Conservation (phyloP, 2,888 invertebrate genomes). For the Anoplius nigerrimus region DNA sequence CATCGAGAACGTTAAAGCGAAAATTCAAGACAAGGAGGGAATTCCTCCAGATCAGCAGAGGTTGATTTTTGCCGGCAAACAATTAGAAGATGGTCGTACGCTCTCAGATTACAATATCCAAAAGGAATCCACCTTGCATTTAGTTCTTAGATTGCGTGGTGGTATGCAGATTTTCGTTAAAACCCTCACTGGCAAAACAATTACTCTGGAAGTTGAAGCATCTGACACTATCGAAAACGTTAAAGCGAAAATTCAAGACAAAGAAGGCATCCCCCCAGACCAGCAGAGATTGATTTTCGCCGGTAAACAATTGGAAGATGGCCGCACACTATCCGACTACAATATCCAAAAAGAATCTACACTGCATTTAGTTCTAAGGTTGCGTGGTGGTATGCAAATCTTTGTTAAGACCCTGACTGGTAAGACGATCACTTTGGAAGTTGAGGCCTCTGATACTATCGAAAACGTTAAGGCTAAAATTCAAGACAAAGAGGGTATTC, state of each 20-base stretch:
- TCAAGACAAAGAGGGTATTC: conserved; percentile 54
- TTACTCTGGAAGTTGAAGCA: conserved; percentile 5
- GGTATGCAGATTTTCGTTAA: conserved; percentile 7
- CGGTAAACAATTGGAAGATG: conserved; percentile 51
- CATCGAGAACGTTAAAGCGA: not conserved
- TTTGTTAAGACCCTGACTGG: conserved; percentile 49
- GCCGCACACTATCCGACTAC: conserved; percentile 47
- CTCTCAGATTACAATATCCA: conserved; percentile 10
- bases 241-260: conserved; percentile 42
- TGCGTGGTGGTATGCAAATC: conserved; percentile 51
- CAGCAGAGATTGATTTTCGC: conserved; percentile 54
- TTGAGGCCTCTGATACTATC: conserved; percentile 47
- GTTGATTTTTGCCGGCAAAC: conserved; percentile 6
- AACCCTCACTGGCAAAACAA: conserved; percentile 1
- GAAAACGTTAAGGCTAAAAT: conserved; percentile 53
- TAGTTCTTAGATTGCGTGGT: not conserved
- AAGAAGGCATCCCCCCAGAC: conserved; percentile 56
- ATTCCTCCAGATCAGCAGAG: conserved; percentile 6
- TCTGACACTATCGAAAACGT: conserved; percentile 1
- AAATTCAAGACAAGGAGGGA: conserved; percentile 7
- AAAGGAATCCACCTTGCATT: conserved; percentile 9
- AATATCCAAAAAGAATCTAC: conserved; percentile 53
- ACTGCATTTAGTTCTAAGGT: conserved; percentile 38
- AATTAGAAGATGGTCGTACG: conserved; percentile 7
- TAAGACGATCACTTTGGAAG: conserved; percentile 47